A percentile compares a stretch with the other conserved stretches of the same genome.
Evolutionary conservation across 2,888 invertebrate species (phyloP).

Genomic region (Hyles lineata): DNA sequence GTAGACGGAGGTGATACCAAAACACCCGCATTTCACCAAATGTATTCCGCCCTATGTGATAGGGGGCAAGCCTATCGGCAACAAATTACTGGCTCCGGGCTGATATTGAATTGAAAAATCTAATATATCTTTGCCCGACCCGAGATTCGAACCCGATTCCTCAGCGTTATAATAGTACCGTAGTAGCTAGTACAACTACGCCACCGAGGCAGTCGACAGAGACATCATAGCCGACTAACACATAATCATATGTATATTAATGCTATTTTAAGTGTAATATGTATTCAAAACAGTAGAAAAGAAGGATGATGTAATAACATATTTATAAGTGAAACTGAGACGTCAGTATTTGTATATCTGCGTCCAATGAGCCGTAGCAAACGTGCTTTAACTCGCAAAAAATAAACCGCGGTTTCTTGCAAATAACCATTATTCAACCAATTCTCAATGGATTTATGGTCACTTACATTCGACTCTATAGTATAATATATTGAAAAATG

Average conservation of each 20-base stretch:
- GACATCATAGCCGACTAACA: too few relatives aligned
- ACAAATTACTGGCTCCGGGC: too few relatives aligned
- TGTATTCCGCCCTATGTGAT: too few relatives aligned
- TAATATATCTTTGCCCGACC: too few relatives aligned
- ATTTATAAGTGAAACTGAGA: slow-evolving; percentile 21
- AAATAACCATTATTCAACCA: not conserved
- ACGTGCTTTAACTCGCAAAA: slow-evolving; percentile 3
- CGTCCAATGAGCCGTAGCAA: not conserved
- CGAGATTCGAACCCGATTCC: too few relatives aligned
- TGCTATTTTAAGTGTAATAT: not conserved
- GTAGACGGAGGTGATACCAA: too few relatives aligned
- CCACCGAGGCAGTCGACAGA: too few relatives aligned
- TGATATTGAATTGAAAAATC: too few relatives aligned
- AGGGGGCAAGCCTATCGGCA: too few relatives aligned
- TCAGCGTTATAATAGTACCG: too few relatives aligned
- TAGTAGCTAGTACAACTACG: too few relatives aligned
- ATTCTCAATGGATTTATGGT: not conserved
- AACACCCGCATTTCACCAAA: too few relatives aligned
- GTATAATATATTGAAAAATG: not conserved
- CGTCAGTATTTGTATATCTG: not conserved
- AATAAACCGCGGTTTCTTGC: not conserved
- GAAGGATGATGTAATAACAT: slow-evolving; percentile 27
- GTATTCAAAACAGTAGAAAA: slow-evolving; percentile 2
- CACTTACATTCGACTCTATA: not conserved
- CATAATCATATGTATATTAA: not conserved